phyloP scores from a whole-genome alignment of 1,140 invertebrate species.

The Drosophila neocordata region DNA sequence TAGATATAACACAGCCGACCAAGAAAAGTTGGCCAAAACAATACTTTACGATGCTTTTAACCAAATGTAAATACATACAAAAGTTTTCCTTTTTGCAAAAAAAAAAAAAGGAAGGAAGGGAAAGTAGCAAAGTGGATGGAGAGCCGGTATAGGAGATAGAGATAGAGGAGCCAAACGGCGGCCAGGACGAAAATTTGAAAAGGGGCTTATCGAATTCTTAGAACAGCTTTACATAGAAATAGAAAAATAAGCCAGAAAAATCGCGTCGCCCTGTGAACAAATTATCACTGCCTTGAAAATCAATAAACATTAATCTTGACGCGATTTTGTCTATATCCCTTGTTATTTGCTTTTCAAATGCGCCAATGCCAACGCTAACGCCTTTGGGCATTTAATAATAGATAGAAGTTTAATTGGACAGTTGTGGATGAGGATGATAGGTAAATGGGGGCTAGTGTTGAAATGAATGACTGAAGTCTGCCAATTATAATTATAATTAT shows the following conservation, averaged over 20 bases:
- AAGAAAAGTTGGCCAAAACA: constrained; percentile 11
- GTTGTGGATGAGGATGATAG: neutral
- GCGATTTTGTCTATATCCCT: constrained; percentile 74
- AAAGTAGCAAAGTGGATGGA: neutral
- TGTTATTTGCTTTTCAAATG: constrained; percentile 60
- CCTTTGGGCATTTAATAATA: constrained; percentile 47
- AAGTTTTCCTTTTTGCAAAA: constrained; percentile 39
- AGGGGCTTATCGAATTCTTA: constrained; percentile 72
- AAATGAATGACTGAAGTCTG: constrained; percentile 2
- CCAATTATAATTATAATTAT: constrained; percentile 60
- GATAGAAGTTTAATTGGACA: constrained; percentile 63
- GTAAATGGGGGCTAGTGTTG: constrained; percentile 3
- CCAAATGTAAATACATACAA: constrained; percentile 63
- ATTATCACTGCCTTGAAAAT: constrained; percentile 70
- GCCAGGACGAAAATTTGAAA: constrained; percentile 44
- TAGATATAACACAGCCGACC: constrained; percentile 8
- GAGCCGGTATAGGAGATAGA: neutral
- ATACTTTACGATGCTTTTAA: constrained; percentile 48
- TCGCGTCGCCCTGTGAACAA: constrained; percentile 43
- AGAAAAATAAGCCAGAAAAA: constrained; percentile 70
- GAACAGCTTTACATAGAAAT: constrained; percentile 66
- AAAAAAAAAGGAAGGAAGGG: neutral
- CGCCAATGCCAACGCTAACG: constrained; percentile 16
- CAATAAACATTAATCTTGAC: constrained; percentile 78
- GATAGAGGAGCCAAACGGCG: constrained; percentile 9